Base-by-base conservation (phyloP, 35 echinoderm and acorn worm species). In the Holothuria glaberrima region DNA sequence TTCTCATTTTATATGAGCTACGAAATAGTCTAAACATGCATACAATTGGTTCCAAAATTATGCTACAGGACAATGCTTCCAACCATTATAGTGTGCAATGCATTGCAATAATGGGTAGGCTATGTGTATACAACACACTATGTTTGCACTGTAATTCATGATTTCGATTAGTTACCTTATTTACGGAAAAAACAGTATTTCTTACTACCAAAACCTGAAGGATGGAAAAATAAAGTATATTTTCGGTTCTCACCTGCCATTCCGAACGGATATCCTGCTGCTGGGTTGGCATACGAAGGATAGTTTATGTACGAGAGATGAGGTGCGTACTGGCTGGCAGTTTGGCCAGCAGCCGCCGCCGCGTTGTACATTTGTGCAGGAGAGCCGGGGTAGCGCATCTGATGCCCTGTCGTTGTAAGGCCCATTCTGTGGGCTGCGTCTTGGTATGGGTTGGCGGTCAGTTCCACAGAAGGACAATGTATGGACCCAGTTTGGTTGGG, bases 231-330 rank as follows among this genome's bases (percentile, higher is more conserved):
- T 69, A 25, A 69, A 69, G 19, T 69, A 69, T 12, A 9, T 69
- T 26, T 26, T 69, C 22, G 13, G 50, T 17, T 58, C 80, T 87
- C 44, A 87, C 85, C 85, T 70, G 85, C 61, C 85, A 87, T 87
- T 87, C 85, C 85, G 67, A 87, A 87, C 31, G 85, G 60, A 31
- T 87, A 87, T 45, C 85, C 85, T 14, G 85, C 85, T 26, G 85
- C 61, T 6, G 60, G 85, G 50, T 87, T 87, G 12, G 85, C 85
- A n/a, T 87, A 87, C 19, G 85, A 87, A 26, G 85, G 60, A 59
- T 87, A 87, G 66, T 87, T 87, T 87, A 87, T 67, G 85, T 87
- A 87, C 9, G 85, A 59, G 60, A 87, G 85, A 71, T 87, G 85
- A 6, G 60, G 85, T 30, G 85, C 85, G 54, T 87, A 87, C 62